These are phyloP conservation scores for Gastrophryne carolinensis DNA, from an alignment of 2,797 vertebrate species.

Conservation along the genomic window DNA sequence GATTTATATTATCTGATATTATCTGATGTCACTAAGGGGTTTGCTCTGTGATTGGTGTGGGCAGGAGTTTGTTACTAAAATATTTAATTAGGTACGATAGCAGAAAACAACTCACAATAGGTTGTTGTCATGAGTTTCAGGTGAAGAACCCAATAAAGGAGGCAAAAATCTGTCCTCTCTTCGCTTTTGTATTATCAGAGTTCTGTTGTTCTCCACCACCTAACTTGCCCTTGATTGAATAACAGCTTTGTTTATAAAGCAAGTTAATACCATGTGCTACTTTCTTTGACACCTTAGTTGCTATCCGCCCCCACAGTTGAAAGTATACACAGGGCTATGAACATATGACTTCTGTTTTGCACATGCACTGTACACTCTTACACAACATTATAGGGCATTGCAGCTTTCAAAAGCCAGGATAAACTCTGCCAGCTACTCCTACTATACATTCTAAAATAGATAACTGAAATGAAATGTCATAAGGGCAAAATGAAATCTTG, in stretches of 20 bases:
- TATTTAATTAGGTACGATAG: too few relatives aligned
- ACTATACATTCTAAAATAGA: background rate
- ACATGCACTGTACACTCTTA: too few relatives aligned
- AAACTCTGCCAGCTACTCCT: background rate
- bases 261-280: background rate
- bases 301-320: conserved; percentile 1
- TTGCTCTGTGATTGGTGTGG: too few relatives aligned
- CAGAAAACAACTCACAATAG: background rate
- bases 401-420: background rate
- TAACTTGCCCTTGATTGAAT: conserved; percentile 11
- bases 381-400: too few relatives aligned
- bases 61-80: too few relatives aligned
- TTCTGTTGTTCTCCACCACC: background rate
- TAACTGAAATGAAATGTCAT: too few relatives aligned
- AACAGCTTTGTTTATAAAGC: conserved; percentile 4
- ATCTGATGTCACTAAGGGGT: too few relatives aligned
- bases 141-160: background rate
- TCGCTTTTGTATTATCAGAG: background rate
- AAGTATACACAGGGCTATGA: background rate
- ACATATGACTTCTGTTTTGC: background rate
- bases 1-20: too few relatives aligned
- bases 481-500: too few relatives aligned
- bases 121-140: background rate
- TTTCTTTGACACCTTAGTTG: background rate
- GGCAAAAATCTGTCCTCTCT: background rate